Conservation (phyloP, 2,797 vertebrate species). For the Girardinus metallicus region DNA sequence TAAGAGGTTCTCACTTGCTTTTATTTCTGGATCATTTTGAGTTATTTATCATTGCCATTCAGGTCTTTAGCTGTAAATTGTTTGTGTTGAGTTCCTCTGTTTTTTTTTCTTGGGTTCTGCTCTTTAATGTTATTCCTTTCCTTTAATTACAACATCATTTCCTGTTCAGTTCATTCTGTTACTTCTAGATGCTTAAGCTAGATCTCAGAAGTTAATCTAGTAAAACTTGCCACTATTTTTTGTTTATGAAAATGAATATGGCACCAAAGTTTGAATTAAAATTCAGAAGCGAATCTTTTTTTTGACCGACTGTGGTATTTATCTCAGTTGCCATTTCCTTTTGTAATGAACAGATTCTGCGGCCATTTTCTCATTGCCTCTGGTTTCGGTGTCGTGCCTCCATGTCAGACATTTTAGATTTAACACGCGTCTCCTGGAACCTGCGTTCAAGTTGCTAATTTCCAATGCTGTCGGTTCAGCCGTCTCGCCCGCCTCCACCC, state of each 20-base stretch:
- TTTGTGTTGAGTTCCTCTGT: not conserved
- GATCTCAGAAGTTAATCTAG: too few relatives aligned
- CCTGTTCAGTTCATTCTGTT: not conserved
- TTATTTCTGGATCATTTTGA: not conserved
- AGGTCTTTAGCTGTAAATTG: not conserved
- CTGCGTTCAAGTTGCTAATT: slow-evolving; percentile 49
- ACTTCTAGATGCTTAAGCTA: not conserved
- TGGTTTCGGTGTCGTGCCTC: not conserved
- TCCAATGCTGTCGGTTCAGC: slow-evolving; percentile 47
- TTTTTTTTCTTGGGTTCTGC: not conserved
- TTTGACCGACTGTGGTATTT: not conserved
- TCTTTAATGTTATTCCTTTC: not conserved
- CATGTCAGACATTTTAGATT: slow-evolving; percentile 1
- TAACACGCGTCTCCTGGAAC: not conserved
- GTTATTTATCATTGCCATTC: not conserved
- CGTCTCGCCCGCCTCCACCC: slow-evolving; percentile 37
- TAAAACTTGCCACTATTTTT: too few relatives aligned
- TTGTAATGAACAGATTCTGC: not conserved
- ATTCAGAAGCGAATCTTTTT: not conserved
- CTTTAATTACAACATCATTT: not conserved
- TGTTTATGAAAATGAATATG: not conserved
- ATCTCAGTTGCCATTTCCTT: not conserved
- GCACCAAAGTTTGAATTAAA: not conserved
- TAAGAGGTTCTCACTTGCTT: not conserved
- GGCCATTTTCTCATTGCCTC: slow-evolving; percentile 17